Percentiles rank a stretch among this genome's conserved stretches.
These are phyloP conservation scores for Gracilinanus agilis DNA, from an alignment of 2,113 vertebrate species.

Conservation along the genomic window DNA sequence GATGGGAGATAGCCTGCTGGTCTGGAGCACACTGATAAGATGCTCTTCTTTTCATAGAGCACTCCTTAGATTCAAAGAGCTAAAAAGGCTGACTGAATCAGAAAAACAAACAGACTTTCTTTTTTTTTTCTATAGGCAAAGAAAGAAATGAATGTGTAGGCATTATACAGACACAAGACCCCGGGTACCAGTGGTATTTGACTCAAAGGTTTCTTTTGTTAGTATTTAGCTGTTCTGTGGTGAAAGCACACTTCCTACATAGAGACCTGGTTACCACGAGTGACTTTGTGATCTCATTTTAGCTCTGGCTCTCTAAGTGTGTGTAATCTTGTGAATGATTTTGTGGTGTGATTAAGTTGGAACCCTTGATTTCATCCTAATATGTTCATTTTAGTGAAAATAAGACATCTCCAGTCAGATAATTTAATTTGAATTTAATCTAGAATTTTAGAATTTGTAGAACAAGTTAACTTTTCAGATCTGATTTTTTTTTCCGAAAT, in stretches of 20 bases:
- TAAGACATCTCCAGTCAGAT: slow-evolving; percentile 40
- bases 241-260: slow-evolving; percentile 85
- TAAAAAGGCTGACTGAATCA: slow-evolving; percentile 86
- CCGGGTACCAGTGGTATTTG: slow-evolving; percentile 81
- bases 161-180: slow-evolving; percentile 87
- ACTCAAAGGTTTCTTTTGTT: slow-evolving; percentile 90
- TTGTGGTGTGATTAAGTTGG: slow-evolving; percentile 52
- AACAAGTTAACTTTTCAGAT: slow-evolving; percentile 42
- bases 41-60: slow-evolving; percentile 88
- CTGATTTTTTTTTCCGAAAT: slow-evolving; percentile 35
- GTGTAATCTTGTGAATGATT: slow-evolving; percentile 71
- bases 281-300: slow-evolving; percentile 82
- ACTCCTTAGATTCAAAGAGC: slow-evolving; percentile 85
- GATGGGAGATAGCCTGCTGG: slow-evolving; percentile 89
- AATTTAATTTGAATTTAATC: slow-evolving; percentile 48
- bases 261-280: slow-evolving; percentile 71
- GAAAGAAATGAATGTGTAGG: slow-evolving; percentile 87
- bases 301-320: slow-evolving; percentile 66
- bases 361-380: slow-evolving; percentile 34
- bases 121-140: slow-evolving; percentile 80
- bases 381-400: slow-evolving; percentile 56
- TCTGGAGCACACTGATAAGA: slow-evolving; percentile 96
- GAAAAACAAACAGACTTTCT: slow-evolving; percentile 90
- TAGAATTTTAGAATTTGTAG: slow-evolving; percentile 32
- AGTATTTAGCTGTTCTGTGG: slow-evolving; percentile 82